These are phyloP conservation scores for Danio aesculapii DNA, from an alignment of 2,797 vertebrate genomes.

Conservation along the genomic window DNA sequence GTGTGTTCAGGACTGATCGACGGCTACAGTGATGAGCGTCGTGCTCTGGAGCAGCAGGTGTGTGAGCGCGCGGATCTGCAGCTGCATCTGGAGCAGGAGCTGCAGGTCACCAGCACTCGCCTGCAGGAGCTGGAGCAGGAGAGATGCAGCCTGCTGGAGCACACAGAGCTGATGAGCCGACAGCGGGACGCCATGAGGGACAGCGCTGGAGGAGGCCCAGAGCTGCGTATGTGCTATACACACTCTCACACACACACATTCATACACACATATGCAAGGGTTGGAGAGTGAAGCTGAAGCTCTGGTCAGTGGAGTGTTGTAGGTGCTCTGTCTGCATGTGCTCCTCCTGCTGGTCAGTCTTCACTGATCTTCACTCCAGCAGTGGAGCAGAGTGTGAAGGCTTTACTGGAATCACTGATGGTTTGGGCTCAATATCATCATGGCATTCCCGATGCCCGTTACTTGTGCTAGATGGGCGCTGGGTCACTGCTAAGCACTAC, in stretches of 20 bases:
- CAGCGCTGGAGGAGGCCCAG: constrained; percentile 80
- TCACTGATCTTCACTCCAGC: too few species aligned
- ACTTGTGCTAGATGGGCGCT: too few species aligned
- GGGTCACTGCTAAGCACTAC: too few species aligned
- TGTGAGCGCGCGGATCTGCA: constrained; percentile 88
- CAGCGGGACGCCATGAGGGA: constrained; percentile 93
- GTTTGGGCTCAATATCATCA: too few species aligned
- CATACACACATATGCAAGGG: too few species aligned
- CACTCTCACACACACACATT: background rate
- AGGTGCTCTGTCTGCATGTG: too few species aligned
- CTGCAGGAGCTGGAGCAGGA: constrained; percentile 94
- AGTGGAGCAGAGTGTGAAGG: too few species aligned
- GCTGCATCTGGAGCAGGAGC: constrained; percentile 89
- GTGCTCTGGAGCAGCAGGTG: constrained; percentile 87
- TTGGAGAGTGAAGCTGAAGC: too few species aligned
- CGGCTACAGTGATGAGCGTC: constrained; percentile 91
- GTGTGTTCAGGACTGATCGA: constrained; percentile 87
- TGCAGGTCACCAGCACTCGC: constrained; percentile 86
- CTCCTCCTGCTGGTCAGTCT: too few species aligned
- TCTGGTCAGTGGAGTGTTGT: too few species aligned
- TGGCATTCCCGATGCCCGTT: too few species aligned
- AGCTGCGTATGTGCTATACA: constrained; percentile 88
- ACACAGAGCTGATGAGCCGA: constrained; percentile 87
- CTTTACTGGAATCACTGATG: too few species aligned
- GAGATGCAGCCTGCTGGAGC: constrained; percentile 85